Evolutionary conservation across 1,140 invertebrate genomes (phyloP).

Genomic region (Brachionus sp.): DNA sequence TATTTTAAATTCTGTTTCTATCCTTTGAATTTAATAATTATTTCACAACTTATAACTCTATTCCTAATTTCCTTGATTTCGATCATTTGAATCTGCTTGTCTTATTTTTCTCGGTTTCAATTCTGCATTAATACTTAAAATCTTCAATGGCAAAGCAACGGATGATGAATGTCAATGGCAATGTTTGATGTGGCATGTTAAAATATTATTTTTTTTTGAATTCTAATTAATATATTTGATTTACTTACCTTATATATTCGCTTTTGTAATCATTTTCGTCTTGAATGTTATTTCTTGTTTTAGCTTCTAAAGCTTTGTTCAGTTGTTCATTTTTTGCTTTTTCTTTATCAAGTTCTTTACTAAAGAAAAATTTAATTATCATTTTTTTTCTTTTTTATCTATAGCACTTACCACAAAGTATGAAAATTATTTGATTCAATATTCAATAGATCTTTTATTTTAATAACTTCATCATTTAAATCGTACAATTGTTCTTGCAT

Average conservation of each 20-base stretch:
- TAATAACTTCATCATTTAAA: conserved; percentile 26
- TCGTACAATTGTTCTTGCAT: conserved; percentile 39
- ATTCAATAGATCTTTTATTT: conserved; percentile 34
- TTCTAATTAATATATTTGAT: neutral
- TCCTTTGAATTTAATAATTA: too few relatives aligned
- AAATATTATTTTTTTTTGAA: too few relatives aligned
- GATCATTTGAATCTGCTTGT: too few relatives aligned
- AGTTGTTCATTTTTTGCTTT: conserved; percentile 27
- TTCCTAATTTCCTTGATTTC: too few relatives aligned
- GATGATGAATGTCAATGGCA: too few relatives aligned
- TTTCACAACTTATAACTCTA: too few relatives aligned
- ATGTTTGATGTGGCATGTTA: too few relatives aligned
- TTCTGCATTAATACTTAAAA: too few relatives aligned
- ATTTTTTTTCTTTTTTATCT: neutral
- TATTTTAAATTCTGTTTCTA: too few relatives aligned
- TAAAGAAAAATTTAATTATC: neutral
- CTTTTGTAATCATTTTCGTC: conserved; percentile 21
- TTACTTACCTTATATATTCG: neutral
- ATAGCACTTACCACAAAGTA: neutral
- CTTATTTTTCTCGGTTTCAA: too few relatives aligned
- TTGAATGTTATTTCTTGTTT: neutral
- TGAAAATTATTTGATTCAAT: conserved; percentile 6
- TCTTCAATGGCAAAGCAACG: too few relatives aligned
- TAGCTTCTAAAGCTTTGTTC: conserved; percentile 13
- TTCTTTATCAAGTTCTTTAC: conserved; percentile 32